These are phyloP conservation scores for Donacobius atricapilla DNA, from an alignment of 2,113 vertebrate species.

Conservation along the genomic window DNA sequence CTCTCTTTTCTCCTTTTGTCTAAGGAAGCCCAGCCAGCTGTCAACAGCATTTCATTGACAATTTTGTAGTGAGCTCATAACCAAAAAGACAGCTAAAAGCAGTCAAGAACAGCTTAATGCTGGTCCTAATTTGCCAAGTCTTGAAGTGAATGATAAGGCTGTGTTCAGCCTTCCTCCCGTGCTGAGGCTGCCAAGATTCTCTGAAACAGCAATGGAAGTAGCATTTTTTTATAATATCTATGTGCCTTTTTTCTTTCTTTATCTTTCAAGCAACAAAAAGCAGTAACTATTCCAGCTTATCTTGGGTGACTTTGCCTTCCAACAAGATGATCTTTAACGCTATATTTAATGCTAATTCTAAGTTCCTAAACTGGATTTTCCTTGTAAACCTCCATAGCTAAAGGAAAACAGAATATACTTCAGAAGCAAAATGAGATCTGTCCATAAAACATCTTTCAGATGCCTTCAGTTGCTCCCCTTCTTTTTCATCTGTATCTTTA, in stretches of 20 bases:
- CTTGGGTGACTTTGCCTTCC: background rate
- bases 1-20: background rate
- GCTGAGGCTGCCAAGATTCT: background rate
- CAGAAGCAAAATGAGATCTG: background rate
- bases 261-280: slow-evolving; percentile 19
- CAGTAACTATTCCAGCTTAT: slow-evolving; percentile 8
- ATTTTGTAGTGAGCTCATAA: slow-evolving; percentile 10
- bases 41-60: background rate
- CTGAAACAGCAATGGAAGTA: background rate
- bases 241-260: background rate
- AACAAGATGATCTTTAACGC: background rate
- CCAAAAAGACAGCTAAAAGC: slow-evolving; percentile 9
- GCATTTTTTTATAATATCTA: background rate
- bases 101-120: slow-evolving; percentile 38
- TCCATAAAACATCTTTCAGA: background rate
- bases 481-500: background rate
- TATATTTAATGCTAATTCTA: background rate
- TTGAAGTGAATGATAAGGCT: slow-evolving; percentile 33
- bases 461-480: background rate
- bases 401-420: background rate
- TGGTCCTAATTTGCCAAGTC: slow-evolving; percentile 37
- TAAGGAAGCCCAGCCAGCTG: background rate
- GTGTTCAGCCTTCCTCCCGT: background rate
- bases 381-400: background rate
- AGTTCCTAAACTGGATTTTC: background rate